Conservation (phyloP, 37 sponge, comb jelly and placozoan species). For the Chondrosia reniformis region DNA sequence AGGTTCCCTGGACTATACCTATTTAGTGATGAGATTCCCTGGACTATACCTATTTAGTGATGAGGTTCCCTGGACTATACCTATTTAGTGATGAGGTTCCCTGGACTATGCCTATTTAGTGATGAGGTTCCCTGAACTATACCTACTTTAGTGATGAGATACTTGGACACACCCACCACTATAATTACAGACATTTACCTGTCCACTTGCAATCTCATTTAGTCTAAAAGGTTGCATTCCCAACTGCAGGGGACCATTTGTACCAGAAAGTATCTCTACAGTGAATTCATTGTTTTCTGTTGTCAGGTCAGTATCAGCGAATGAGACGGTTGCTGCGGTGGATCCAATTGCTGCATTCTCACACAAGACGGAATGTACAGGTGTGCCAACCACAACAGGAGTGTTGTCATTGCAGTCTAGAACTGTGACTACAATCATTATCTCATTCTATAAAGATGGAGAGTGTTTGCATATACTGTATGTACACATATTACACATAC, state of each 20-base stretch:
- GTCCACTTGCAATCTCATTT: background rate
- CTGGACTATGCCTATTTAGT: too few relatives aligned
- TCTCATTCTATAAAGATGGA: background rate
- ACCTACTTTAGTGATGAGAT: too few relatives aligned
- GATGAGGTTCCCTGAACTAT: too few relatives aligned
- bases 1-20: too few relatives aligned
- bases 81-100: too few relatives aligned
- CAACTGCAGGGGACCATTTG: conserved; percentile 6
- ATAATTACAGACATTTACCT: background rate
- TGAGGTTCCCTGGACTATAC: too few relatives aligned
- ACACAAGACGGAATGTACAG: background rate
- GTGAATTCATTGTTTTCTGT: background rate
- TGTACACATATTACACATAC: too few relatives aligned
- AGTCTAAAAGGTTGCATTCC: conserved; percentile 8
- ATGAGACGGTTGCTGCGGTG: background rate
- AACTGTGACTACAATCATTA: conserved; percentile 19
- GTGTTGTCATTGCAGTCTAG: conserved; percentile 45
- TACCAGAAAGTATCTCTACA: conserved; percentile 14
- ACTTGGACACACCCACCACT: background rate
- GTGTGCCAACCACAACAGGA: conserved; percentile 14
- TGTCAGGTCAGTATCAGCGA: background rate
- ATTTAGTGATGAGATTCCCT: too few relatives aligned
- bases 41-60: too few relatives aligned
- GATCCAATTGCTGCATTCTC: background rate
- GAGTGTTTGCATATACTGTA: too few relatives aligned